These are phyloP conservation scores for Helarctos malayanus DNA, from an alignment of 2,797 vertebrate species.

Conservation along the genomic window DNA sequence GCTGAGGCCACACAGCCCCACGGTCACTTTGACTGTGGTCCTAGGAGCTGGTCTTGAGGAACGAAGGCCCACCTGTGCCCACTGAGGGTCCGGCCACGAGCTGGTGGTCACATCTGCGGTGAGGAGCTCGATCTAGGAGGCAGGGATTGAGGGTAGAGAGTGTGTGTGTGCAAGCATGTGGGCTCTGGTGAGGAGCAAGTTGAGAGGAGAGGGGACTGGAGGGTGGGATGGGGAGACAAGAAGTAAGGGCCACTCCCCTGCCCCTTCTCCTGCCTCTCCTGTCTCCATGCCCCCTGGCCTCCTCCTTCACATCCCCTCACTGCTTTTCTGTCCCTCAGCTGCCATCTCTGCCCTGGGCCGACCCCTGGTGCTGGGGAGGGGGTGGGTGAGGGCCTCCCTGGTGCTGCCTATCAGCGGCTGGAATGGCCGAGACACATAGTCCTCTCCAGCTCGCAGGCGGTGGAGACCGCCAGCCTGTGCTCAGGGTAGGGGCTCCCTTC, in stretches of 20 bases:
- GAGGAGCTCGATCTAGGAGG: neutral
- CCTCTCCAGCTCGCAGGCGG: neutral
- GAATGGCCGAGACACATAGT: neutral
- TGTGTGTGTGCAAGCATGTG: neutral
- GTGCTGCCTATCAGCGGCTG: neutral
- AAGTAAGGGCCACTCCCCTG: fast-evolving
- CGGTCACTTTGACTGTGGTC: neutral
- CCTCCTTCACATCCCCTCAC: no score
- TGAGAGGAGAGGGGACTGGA: no score
- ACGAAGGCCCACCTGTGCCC: neutral
- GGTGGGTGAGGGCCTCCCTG: no score
- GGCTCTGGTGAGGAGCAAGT: neutral
- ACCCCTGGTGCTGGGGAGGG: neutral
- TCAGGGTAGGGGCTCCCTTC: neutral
- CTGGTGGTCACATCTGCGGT: no score
- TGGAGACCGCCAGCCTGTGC: neutral
- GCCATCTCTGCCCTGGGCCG: neutral
- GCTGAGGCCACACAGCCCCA: neutral
- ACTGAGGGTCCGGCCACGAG: fast-evolving
- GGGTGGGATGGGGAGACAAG: no score
- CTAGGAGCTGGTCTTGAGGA: no score
- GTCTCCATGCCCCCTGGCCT: no score
- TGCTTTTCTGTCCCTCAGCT: neutral
- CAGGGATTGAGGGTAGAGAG: neutral
- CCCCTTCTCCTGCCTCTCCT: neutral